These are phyloP conservation scores for Parotia lawesii DNA, from an alignment of 2,113 vertebrate species.

Conservation along the genomic window DNA sequence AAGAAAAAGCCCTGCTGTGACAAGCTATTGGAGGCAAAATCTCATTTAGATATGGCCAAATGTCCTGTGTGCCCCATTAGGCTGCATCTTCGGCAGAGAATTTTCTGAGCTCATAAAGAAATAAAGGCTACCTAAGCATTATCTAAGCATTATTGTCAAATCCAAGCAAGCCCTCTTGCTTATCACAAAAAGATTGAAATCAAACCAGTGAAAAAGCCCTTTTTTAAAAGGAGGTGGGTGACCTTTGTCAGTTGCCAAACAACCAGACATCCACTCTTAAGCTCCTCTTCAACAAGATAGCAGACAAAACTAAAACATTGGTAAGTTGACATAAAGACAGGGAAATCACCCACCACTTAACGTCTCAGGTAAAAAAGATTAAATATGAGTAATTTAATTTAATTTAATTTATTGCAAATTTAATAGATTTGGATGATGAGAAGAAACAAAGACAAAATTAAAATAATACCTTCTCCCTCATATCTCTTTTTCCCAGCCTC, in stretches of 20 bases:
- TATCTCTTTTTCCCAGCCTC: neutral
- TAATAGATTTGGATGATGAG: neutral
- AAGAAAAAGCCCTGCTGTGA: neutral
- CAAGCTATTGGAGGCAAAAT: neutral
- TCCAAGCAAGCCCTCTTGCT: neutral
- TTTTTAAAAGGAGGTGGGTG: accelerated
- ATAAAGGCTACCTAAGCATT: neutral
- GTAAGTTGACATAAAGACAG: neutral
- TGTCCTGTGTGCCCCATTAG: neutral
- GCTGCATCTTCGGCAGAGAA: neutral
- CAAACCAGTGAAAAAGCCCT: neutral
- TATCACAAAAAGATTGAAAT: neutral
- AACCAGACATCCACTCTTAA: neutral
- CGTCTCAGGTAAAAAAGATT: neutral
- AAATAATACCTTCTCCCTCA: neutral
- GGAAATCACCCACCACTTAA: neutral
- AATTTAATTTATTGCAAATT: neutral
- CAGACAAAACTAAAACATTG: neutral
- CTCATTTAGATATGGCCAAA: neutral
- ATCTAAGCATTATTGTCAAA: neutral
- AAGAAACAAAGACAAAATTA: neutral
- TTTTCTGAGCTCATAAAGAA: neutral
- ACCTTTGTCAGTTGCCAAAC: neutral
- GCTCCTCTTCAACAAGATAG: neutral
- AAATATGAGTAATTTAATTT: neutral